A percentile compares a stretch with the other conserved stretches of the same genome.
Conservation (phyloP, 2,113 vertebrate genomes). For the Anser cygnoides region DNA sequence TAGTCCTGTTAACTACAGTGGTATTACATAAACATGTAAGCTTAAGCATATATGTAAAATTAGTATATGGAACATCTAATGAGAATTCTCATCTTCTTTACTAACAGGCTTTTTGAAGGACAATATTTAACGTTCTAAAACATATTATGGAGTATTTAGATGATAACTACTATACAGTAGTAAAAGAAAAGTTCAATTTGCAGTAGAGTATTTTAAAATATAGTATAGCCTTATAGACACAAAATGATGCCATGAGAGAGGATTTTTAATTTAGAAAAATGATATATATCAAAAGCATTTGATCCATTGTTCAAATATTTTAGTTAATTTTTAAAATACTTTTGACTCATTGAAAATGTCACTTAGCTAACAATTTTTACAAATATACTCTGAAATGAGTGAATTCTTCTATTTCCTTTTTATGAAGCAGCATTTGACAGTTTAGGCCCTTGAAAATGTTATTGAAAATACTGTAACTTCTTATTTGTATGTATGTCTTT, state of each 20-base stretch:
- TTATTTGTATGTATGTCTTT: neutral
- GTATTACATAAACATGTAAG: neutral
- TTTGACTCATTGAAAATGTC: neutral
- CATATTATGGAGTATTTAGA: neutral
- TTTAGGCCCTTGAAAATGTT: neutral
- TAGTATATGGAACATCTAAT: neutral
- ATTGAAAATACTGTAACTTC: neutral
- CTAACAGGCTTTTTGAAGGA: neutral
- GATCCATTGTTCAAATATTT: neutral
- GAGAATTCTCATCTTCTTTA: neutral
- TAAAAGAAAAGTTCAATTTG: neutral
- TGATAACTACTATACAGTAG: neutral
- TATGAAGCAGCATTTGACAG: neutral
- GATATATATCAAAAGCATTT: neutral
- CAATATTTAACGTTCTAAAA: neutral
- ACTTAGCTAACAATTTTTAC: neutral
- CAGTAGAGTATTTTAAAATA: neutral
- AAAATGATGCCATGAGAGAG: neutral
- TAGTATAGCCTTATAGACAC: neutral
- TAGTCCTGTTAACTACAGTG: neutral
- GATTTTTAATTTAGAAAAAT: neutral
- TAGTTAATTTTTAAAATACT: neutral
- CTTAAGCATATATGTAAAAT: neutral
- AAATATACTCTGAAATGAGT: neutral
- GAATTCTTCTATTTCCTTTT: neutral